Percentiles rank a stretch among this genome's conserved stretches.
Conservation (phyloP, 1,140 invertebrate species). For the Lycorma delicatula region DNA sequence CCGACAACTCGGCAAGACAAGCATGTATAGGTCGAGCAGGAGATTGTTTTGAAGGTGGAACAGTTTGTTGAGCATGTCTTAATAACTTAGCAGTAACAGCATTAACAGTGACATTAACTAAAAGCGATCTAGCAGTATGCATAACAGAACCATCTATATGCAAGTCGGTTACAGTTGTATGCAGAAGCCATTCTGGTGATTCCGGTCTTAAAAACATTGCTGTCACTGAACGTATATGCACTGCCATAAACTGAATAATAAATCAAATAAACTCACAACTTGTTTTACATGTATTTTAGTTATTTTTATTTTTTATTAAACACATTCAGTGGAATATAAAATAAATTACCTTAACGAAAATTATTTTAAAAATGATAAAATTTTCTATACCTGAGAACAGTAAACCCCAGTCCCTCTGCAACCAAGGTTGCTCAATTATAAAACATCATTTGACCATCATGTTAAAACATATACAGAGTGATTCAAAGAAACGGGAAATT, state of each 20-base stretch:
- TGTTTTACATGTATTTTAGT: too few relatives aligned
- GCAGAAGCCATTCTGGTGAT: constrained; percentile 61
- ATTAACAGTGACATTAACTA: constrained; percentile 43
- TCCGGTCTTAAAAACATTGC: constrained; percentile 55
- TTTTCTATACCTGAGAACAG: too few relatives aligned
- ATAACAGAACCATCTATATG: constrained; percentile 66
- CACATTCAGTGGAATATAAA: too few relatives aligned
- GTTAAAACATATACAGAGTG: too few relatives aligned
- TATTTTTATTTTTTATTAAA: too few relatives aligned
- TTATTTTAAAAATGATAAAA: too few relatives aligned
- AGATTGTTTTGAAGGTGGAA: constrained; percentile 33
- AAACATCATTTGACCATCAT: too few relatives aligned
- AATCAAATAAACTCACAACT: too few relatives aligned
- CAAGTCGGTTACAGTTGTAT: constrained; percentile 64
- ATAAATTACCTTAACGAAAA: too few relatives aligned
- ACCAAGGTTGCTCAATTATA: too few relatives aligned
- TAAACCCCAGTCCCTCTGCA: too few relatives aligned
- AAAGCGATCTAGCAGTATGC: constrained; percentile 58
- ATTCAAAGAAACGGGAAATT: too few relatives aligned
- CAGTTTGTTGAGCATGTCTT: constrained; percentile 35
- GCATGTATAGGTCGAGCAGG: constrained; percentile 39
- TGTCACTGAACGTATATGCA: constrained; percentile 74
- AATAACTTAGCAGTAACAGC: constrained; percentile 38
- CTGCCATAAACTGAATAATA: constrained; percentile 75
- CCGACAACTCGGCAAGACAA: constrained; percentile 58